phyloP scores from a whole-genome alignment of 2,113 vertebrate species.

The Geococcyx californianus region DNA sequence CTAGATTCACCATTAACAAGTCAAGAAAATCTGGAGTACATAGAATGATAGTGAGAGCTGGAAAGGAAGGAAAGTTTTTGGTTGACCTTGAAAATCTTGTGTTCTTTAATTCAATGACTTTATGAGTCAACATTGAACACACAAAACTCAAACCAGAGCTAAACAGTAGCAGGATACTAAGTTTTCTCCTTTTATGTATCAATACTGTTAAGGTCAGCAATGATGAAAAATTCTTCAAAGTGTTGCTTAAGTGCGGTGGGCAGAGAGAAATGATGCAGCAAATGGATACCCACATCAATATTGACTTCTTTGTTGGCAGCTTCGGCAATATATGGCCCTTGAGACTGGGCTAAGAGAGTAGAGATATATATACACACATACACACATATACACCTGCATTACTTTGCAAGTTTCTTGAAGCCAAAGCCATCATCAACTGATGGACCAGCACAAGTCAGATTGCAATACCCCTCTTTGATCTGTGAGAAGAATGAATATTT shows the following conservation, averaged over 20 bases:
- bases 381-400: no score
- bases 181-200: not conserved
- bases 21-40: not conserved
- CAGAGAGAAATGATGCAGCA: not conserved
- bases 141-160: not conserved
- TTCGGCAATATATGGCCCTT: not conserved
- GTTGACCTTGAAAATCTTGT: not conserved
- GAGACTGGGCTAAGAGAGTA: not conserved
- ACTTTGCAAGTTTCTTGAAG: not conserved
- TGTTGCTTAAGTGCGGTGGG: not conserved
- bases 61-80: not conserved
- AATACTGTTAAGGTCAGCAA: not conserved
- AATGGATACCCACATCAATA: not conserved
- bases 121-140: not conserved
- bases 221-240: not conserved
- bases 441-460: not conserved
- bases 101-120: not conserved
- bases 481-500: not conserved
- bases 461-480: not conserved
- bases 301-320: not conserved
- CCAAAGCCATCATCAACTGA: not conserved
- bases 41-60: not conserved
- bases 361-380: accelerated
- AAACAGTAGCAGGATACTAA: not conserved
- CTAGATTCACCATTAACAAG: not conserved